These are phyloP conservation scores for Phalacrocorax brasilianus DNA, from an alignment of 2,113 vertebrate species.

Conservation along the genomic window DNA sequence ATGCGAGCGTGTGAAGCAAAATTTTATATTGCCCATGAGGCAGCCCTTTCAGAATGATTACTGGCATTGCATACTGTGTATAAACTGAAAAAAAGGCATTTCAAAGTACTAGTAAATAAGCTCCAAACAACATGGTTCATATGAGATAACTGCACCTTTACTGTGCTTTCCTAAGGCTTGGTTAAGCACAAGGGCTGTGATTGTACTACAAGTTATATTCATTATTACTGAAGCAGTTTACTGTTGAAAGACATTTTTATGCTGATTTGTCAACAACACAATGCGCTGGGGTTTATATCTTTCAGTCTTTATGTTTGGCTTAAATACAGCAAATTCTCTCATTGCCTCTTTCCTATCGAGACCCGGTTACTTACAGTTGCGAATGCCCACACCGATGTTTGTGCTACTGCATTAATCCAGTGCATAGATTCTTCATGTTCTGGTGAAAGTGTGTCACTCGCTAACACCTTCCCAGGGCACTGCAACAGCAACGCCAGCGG, in stretches of 20 bases:
- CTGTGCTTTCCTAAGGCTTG: background rate
- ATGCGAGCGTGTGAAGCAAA: background rate
- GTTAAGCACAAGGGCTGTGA: background rate
- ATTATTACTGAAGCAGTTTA: background rate
- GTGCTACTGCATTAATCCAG: background rate
- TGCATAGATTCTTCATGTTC: no score
- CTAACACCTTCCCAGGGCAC: background rate
- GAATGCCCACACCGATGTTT: background rate
- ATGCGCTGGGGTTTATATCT: background rate
- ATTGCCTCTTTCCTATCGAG: background rate
- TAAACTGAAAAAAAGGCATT: background rate
- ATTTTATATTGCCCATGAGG: background rate
- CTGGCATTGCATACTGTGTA: background rate
- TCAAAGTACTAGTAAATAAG: background rate
- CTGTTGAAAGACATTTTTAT: background rate
- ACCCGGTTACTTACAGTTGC: background rate
- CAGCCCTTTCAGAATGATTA: background rate
- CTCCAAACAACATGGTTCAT: background rate
- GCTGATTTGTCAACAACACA: background rate
- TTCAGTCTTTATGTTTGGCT: background rate
- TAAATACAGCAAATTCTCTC: background rate
- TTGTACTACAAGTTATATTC: background rate
- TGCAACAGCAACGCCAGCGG: rapidly evolving
- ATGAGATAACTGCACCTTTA: background rate
- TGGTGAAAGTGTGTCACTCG: background rate